A percentile compares a stretch with the other conserved stretches of the same genome.
Evolutionary conservation across 2,888 invertebrate species (phyloP).

Genomic region (Danaus chrysippus): DNA sequence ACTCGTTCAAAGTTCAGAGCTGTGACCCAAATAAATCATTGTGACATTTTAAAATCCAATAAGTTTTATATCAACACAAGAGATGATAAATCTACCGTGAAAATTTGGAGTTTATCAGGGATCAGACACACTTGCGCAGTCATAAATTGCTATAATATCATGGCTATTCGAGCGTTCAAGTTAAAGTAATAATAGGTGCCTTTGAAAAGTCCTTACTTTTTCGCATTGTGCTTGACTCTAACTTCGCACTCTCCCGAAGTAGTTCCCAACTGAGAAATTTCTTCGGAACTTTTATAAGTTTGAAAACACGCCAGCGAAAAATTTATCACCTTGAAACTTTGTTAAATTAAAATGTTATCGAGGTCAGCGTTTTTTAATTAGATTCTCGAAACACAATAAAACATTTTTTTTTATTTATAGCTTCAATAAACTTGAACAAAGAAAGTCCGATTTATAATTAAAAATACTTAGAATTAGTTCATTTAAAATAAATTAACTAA

Average conservation of each 20-base stretch:
- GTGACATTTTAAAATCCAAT: background rate
- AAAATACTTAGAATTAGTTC: no score
- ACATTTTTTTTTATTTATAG: no score
- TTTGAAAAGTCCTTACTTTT: conserved; percentile 37
- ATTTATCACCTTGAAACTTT: conserved; percentile 38
- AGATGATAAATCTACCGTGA: background rate
- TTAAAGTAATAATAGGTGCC: conserved; percentile 40
- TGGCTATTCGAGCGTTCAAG: conserved; percentile 31
- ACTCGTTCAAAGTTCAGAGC: no score
- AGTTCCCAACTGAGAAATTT: conserved; percentile 51
- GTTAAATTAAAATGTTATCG: conserved; percentile 25
- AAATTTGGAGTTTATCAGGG: background rate
- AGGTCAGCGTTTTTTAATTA: background rate
- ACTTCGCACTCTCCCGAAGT: conserved; percentile 42
- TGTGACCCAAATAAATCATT: no score
- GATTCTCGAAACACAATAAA: background rate
- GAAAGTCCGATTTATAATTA: no score
- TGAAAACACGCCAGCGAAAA: conserved; percentile 37
- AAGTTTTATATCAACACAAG: background rate
- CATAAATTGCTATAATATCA: conserved; percentile 3
- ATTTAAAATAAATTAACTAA: no score
- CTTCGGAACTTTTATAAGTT: conserved; percentile 46
- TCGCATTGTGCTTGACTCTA: conserved; percentile 30
- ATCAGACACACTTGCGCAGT: conserved; percentile 3
- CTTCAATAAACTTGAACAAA: no score